Percentiles rank a stretch among this genome's conserved stretches.
These are phyloP conservation scores for Melieria omissa DNA, from an alignment of 2,888 invertebrate species.

Conservation along the genomic window DNA sequence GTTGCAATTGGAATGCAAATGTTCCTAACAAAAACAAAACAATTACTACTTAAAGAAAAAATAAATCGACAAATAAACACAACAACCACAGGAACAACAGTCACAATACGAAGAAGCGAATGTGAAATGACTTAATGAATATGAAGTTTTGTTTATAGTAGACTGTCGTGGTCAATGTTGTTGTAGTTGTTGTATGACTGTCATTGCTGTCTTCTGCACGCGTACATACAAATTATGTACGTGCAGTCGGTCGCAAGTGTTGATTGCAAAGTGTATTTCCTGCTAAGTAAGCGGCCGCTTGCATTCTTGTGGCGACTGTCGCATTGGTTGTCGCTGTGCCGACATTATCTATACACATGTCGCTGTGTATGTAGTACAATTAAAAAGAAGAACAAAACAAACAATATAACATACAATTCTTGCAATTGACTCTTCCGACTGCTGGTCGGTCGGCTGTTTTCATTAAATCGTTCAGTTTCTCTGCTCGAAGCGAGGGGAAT, in stretches of 20 bases:
- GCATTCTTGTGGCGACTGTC: too few species aligned
- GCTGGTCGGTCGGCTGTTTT: too few species aligned
- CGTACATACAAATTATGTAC: not conserved
- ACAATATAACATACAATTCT: too few species aligned
- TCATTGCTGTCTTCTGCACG: not conserved
- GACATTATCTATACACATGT: too few species aligned
- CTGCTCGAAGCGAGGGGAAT: too few species aligned
- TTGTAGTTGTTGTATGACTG: not conserved
- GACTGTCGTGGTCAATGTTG: not conserved
- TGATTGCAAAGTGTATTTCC: conserved; percentile 1
- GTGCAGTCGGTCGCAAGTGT: not conserved
- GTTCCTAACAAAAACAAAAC: not conserved
- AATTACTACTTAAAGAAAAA: not conserved
- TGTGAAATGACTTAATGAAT: conserved; percentile 1
- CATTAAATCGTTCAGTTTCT: too few species aligned
- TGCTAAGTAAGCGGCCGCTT: not conserved
- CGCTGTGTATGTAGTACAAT: too few species aligned
- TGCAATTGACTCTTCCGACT: too few species aligned
- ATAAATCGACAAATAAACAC: not conserved
- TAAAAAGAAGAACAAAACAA: too few species aligned
- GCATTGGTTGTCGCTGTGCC: too few species aligned
- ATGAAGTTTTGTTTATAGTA: not conserved
- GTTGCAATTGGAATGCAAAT: conserved; percentile 8
- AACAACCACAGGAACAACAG: not conserved
- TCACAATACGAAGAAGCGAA: not conserved